Percentiles rank a stretch among this genome's conserved stretches.
Conservation (phyloP, 2,888 invertebrate species). For the Megamerina dolium region DNA sequence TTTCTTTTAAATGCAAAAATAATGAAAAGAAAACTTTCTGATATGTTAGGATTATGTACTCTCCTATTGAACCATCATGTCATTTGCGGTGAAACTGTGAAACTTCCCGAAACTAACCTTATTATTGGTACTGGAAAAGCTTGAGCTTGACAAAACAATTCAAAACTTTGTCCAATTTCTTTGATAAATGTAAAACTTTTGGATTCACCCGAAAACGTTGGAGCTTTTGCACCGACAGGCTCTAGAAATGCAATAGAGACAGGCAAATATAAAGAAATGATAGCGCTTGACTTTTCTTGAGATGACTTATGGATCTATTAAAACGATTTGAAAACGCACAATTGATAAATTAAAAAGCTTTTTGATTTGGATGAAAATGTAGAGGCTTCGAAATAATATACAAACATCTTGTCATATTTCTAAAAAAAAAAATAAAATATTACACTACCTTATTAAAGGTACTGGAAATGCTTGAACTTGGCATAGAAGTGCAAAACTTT, state of each 20-base stretch:
- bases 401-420: too few species aligned
- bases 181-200: constrained; percentile 57
- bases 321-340: too few species aligned
- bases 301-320: too few species aligned
- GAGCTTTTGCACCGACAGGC: constrained; percentile 60
- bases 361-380: constrained; percentile 58
- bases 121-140: constrained; percentile 45
- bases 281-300: constrained; percentile 67
- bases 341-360: constrained; percentile 52
- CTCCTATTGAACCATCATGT: too few species aligned
- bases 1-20: too few species aligned
- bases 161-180: constrained; percentile 50
- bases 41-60: too few species aligned
- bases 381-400: too few species aligned
- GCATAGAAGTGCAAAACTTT: constrained; percentile 50
- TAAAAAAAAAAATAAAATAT: too few species aligned
- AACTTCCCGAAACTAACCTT: constrained; percentile 32
- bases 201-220: constrained; percentile 59
- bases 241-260: constrained; percentile 46
- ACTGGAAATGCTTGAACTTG: constrained; percentile 52
- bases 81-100: too few species aligned
- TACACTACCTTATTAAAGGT: constrained; percentile 35
- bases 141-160: constrained; percentile 55
- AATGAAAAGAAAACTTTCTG: too few species aligned
- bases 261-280: constrained; percentile 50